Conservation (phyloP, 2,797 vertebrate species). For the Natrix natrix region DNA sequence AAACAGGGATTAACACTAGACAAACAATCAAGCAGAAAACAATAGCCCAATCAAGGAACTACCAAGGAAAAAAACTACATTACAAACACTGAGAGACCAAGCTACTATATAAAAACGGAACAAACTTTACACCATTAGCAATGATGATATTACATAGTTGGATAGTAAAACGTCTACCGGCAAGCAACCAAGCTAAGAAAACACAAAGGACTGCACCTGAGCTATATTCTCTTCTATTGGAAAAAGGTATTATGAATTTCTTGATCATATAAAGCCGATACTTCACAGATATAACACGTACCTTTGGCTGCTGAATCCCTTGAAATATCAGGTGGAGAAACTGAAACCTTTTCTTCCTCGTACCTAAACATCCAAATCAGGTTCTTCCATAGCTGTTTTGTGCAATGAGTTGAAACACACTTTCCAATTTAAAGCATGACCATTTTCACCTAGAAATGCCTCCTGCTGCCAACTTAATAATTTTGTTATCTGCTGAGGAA, state of each 20-base stretch:
- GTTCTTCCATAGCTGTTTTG: not conserved
- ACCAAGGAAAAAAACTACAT: not conserved
- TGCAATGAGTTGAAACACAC: not conserved
- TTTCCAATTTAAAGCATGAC: not conserved
- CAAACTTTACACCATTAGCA: not conserved
- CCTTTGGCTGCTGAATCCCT: not conserved
- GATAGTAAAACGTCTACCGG: not conserved
- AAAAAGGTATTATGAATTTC: not conserved
- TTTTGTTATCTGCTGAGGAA: not conserved
- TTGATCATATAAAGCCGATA: not conserved
- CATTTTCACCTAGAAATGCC: not conserved
- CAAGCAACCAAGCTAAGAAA: not conserved
- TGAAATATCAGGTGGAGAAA: not conserved
- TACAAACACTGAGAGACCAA: not conserved
- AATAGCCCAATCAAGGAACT: not conserved
- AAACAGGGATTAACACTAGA: not conserved
- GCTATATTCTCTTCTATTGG: not conserved
- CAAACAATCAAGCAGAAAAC: not conserved
- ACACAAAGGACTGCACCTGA: not conserved
- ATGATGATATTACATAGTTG: not conserved
- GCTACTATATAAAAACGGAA: not conserved
- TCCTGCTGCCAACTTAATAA: not conserved
- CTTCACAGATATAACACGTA: not conserved
- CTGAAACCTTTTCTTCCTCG: not conserved
- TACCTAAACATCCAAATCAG: not conserved